These are phyloP conservation scores for Euschistus heros DNA, from an alignment of 1,140 invertebrate genomes.

Conservation along the genomic window DNA sequence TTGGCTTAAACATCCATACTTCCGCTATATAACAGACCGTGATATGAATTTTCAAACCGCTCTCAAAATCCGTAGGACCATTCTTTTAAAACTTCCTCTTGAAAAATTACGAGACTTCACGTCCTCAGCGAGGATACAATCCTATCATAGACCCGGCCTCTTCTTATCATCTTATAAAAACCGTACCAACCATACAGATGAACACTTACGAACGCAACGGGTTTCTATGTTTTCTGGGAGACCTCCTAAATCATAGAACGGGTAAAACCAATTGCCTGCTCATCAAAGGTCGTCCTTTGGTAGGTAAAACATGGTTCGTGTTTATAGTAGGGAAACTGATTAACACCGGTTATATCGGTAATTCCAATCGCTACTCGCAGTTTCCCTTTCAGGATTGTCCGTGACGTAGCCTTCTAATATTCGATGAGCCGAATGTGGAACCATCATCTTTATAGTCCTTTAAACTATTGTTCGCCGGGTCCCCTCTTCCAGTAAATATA, in stretches of 20 bases:
- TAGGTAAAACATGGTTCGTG: not conserved
- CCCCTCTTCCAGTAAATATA: not conserved
- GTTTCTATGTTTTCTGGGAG: not conserved
- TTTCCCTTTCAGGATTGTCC: not conserved
- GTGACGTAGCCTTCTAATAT: not conserved
- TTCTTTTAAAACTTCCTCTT: no score
- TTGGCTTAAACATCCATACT: no score
- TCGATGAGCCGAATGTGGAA: not conserved
- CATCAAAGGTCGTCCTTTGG: not conserved
- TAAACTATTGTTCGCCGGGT: not conserved
- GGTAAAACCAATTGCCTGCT: not conserved
- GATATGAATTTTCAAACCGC: no score
- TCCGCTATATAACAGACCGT: no score
- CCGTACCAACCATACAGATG: no score
- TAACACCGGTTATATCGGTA: not conserved
- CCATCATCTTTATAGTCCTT: not conserved
- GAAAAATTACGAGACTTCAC: no score
- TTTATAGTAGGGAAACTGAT: not conserved
- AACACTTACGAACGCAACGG: no score
- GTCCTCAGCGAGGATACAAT: no score
- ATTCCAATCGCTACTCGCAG: not conserved
- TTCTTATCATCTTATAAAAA: no score
- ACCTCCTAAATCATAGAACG: not conserved
- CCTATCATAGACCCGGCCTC: no score
- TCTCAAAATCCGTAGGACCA: no score